Evolutionary conservation across 2,797 vertebrate genomes (phyloP).

Genomic region (Peromyscus nudipes): DNA sequence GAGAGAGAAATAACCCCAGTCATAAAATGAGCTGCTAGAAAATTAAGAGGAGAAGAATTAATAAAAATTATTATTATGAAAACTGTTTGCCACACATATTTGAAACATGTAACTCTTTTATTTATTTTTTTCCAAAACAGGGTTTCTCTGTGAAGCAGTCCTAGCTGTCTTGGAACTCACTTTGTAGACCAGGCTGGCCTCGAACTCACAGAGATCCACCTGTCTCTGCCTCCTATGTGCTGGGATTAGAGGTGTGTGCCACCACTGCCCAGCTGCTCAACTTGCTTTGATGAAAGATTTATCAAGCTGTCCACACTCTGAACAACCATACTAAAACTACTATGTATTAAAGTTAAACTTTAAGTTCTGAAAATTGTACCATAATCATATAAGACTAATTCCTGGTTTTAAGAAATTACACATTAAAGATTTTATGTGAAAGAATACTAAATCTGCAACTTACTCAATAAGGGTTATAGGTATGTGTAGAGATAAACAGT

Average conservation of each 20-base stretch:
- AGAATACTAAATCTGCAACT: not conserved
- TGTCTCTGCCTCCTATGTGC: too few species aligned
- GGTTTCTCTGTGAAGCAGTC: too few species aligned
- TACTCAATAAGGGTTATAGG: not conserved
- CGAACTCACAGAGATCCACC: too few species aligned
- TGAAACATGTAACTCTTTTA: constrained; percentile 11
- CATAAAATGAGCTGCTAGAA: not conserved
- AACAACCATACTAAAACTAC: constrained; percentile 8
- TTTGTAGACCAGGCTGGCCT: too few species aligned
- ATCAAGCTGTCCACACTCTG: not conserved
- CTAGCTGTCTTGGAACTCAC: too few species aligned
- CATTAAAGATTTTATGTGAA: constrained; percentile 4
- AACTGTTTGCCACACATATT: not conserved
- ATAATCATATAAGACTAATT: not conserved
- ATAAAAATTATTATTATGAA: constrained; percentile 50
- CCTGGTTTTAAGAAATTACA: constrained; percentile 62
- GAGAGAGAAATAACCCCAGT: not conserved
- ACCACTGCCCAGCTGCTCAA: not conserved
- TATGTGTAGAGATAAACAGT: not conserved
- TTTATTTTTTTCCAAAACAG: too few species aligned
- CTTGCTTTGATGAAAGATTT: constrained; percentile 22
- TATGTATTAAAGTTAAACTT: constrained; percentile 22
- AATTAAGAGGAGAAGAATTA: constrained; percentile 25
- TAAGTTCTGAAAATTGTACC: constrained; percentile 15
- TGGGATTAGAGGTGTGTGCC: too few species aligned